Base-by-base conservation (phyloP, 2,797 vertebrate genomes). In the Diplodus puntazzo region DNA sequence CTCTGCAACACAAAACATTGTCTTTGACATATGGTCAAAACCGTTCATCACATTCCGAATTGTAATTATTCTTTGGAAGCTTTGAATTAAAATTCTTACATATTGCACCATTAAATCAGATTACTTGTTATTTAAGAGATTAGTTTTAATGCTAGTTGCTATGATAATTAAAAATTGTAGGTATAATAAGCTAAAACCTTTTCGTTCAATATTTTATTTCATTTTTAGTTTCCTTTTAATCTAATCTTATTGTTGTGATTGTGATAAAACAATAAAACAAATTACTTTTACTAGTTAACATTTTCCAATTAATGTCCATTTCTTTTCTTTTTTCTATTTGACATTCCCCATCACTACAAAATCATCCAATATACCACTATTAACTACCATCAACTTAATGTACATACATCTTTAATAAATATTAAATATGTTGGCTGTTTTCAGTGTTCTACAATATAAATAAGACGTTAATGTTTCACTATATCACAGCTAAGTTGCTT, bases 321-420 rank as follows among this genome's bases (percentile, higher is more conserved):
- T 42, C 30, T 13, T 1, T 58, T n/a, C 14, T 61, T 43, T 52
- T 5, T 52, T 3, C 9, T 27, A 68, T 65, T 34, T 23, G 4
- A 30, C 10, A 13, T 52, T 12, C 11, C 11, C 6, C 0, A 17
- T 52, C 13, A 20, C 13, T 16, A 3, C 5, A 16, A 58, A 21
- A 48, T 67, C 30, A 5, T 18, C 11, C 10, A 57, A 13, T 20
- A 54, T 11, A 25, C 18, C 20, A 50, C 58, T 62, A 16, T 43
- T 69, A 50, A 52, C 18, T 50, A 8, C 23, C 53, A 11, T 34
- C 17, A 63, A 27, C 54, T 62, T 27, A 52, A 65, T 50, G 55
- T 48, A 1, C 14, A 30, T 48, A 53, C 46, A 78, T 70, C 43
- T 61, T 54, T 11, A 72, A 87, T 84, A 82, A 79, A 86, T 82